Evolutionary conservation across 2,888 invertebrate species (phyloP), one percentile per base, ranked within the genome.

Genomic region (Xanthorhoe spadicearia): DNA sequence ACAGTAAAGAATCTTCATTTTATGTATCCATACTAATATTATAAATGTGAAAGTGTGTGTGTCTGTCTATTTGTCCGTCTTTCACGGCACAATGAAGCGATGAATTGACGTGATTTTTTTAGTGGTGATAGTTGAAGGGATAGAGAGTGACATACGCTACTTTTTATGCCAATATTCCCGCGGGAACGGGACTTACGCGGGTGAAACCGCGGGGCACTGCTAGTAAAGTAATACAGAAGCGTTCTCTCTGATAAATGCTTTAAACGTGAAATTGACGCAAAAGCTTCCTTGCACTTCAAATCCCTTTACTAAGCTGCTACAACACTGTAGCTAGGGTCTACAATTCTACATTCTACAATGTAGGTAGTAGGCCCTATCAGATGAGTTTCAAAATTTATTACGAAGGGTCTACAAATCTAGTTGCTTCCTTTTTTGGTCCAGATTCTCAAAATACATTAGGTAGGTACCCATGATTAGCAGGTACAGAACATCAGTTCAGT

Each of bases 311-410:
- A 23, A 13, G n/a, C 51, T 19, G 50, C 18, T 13, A 56, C 46
- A 56, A 46, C 15, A 46, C 46, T 56, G 46, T 46, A 56, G 56
- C 43, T 15, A 48, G 28, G 56, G 48, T 50, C 49, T 35, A 49
- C 32, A 49, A 58, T 58, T n/a, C n/a, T n/a, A n/a, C n/a, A n/a
- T n/a, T n/a, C n/a, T n/a, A n/a, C n/a, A n/a, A n/a, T n/a, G n/a
- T n/a, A n/a, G n/a, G n/a, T n/a, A n/a, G 46, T 46, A 46, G 46
- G 46, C 46, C 15, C 46, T 46, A 48, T 43, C 48, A 48, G 8
- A 2, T 48, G 17, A 2, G 48, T 48, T 48, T 48, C 17, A 15
- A n/a, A 15, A 15, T 46, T 15, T 2, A 48, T 48, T 48, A 15
- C 15, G 48, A 2, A 38, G 38, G 6, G 15, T 46, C 1, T 7